These are phyloP conservation scores for Enteromius radiatus DNA, from an alignment of 2,797 vertebrate genomes.

Conservation along the genomic window DNA sequence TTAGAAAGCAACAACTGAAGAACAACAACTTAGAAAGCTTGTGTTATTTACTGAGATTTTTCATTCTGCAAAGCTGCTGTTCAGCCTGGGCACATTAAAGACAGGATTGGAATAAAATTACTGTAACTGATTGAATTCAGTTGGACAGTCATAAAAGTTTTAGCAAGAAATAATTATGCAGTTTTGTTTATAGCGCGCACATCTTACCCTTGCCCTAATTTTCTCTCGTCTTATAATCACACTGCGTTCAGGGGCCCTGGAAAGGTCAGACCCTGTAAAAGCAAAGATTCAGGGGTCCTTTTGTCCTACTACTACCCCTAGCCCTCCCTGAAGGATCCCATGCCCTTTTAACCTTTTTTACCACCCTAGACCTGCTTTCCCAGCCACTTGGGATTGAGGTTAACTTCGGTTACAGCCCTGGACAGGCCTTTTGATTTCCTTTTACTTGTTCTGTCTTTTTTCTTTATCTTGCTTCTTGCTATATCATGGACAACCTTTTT, in stretches of 20 bases:
- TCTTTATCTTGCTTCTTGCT: not conserved
- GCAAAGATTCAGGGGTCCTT: not conserved
- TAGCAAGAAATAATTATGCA: conserved; percentile 3
- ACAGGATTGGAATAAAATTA: not conserved
- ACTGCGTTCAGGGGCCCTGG: conserved; percentile 16
- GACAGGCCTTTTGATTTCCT: not conserved
- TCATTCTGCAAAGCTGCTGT: not conserved
- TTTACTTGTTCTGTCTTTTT: conserved; percentile 58
- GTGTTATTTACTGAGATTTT: conserved; percentile 38
- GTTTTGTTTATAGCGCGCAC: conserved; percentile 11
- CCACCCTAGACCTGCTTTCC: conserved; percentile 17
- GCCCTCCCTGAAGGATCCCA: conserved; percentile 35
- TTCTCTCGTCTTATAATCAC: not conserved
- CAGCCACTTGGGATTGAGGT: conserved; percentile 16
- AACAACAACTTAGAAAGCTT: no score
- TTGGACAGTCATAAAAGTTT: not conserved
- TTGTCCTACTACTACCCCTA: conserved; percentile 20
- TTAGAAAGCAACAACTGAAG: conserved; percentile 17
- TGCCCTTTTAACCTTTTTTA: conserved; percentile 40
- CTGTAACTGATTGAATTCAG: not conserved
- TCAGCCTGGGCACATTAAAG: not conserved
- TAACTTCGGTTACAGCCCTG: not conserved
- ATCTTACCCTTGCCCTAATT: not conserved
- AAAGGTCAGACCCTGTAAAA: conserved; percentile 33
- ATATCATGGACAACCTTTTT: not conserved